Evolutionary conservation across 2,888 invertebrate genomes (phyloP).

Genomic region (Himalopsyche tibetana): DNA sequence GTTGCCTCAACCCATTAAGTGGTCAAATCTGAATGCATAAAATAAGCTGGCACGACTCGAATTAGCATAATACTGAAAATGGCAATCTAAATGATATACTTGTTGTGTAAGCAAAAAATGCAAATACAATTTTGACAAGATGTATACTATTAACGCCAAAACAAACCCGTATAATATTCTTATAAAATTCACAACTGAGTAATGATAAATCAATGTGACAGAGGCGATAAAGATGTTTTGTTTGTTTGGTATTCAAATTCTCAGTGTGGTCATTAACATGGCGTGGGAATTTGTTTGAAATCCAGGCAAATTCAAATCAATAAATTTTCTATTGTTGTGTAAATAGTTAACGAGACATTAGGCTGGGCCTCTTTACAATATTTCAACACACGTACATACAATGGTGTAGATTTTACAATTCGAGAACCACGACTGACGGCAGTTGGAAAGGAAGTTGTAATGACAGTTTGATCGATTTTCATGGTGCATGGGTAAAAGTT

Average conservation of each 20-base stretch:
- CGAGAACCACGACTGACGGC: not conserved
- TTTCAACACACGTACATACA: not conserved
- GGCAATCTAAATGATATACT: too few relatives aligned
- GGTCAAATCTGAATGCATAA: too few relatives aligned
- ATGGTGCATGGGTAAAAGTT: not conserved
- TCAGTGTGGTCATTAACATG: conserved; percentile 35
- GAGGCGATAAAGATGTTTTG: conserved; percentile 1
- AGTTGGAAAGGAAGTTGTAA: not conserved
- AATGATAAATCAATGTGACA: conserved; percentile 23
- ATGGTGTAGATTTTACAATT: not conserved
- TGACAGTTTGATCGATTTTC: not conserved
- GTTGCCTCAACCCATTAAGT: too few relatives aligned
- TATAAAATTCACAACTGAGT: not conserved
- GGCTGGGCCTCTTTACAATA: not conserved
- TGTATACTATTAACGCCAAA: too few relatives aligned
- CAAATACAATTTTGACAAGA: too few relatives aligned
- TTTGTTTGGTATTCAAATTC: not conserved
- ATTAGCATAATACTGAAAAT: too few relatives aligned
- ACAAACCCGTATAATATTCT: not conserved
- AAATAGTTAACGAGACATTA: not conserved
- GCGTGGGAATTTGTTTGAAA: conserved; percentile 34
- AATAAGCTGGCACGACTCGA: too few relatives aligned
- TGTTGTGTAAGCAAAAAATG: too few relatives aligned
- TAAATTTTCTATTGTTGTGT: conserved; percentile 34
- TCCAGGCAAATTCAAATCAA: not conserved